Evolutionary conservation across 2,888 invertebrate genomes (phyloP), one percentile per base, ranked within the genome.

Genomic region (Cylloceria caligata): DNA sequence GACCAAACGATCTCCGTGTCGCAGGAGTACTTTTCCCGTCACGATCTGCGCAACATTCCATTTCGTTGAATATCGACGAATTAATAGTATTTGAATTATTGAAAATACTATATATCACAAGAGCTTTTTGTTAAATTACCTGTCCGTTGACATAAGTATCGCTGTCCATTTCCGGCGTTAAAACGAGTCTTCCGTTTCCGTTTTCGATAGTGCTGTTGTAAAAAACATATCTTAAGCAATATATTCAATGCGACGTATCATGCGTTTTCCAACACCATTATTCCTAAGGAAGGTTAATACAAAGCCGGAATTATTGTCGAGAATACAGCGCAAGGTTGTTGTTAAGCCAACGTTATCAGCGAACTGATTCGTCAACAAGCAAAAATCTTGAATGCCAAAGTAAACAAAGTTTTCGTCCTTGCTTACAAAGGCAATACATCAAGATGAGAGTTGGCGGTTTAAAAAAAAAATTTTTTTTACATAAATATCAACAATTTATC

Each of bases 81-180:
- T n/a, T n/a, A n/a, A n/a, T n/a, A n/a, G n/a, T n/a, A n/a, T n/a
- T n/a, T n/a, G n/a, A n/a, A n/a, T n/a, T n/a, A n/a, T n/a, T n/a
- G n/a, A n/a, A n/a, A n/a, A n/a, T n/a, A n/a, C 27, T 39, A 68
- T 9, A 13, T 6, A 55, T 13, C 13, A 3, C 16, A n/a, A 16
- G n/a, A 45, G 13, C 13, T 39, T n/a, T n/a, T n/a, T 3, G 16
- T 19, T n/a, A n/a, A 27, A 60, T 34, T 52, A 93, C 91, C 88
- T 93, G 91, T n/a, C 94, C 94, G 88, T 95, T 95, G 3, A 95
- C 92, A 85, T 92, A 94, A 0, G 94, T 94, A 84, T 94, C 94
- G 42, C 93, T 93, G 30, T 92, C 90, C 81, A 91, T 91, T 75
- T 93, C 93, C 0, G 94, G 93, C 13, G 89, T 92, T 2, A 95